Conservation (phyloP, 2,113 vertebrate genomes). For the Rhabdornis inornatus region DNA sequence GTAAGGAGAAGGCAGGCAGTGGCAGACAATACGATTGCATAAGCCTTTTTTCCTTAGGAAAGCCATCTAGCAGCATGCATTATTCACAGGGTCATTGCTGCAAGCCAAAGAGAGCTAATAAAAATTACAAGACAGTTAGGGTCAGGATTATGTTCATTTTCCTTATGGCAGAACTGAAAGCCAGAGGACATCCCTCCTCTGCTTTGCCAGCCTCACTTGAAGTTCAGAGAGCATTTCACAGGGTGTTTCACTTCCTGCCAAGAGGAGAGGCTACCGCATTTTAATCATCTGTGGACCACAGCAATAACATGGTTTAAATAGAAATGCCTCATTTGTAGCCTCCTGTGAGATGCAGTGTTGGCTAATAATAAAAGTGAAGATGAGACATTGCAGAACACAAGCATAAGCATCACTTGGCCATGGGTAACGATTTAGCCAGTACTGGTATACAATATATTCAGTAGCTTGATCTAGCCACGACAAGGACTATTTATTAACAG, state of each 20-base stretch:
- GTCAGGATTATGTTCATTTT: not conserved
- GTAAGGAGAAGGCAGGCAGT: not conserved
- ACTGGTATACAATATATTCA: not conserved
- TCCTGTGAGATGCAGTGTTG: not conserved
- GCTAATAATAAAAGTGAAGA: not conserved
- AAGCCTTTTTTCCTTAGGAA: conserved; percentile 47
- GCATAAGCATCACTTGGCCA: not conserved
- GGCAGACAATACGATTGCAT: conserved; percentile 7
- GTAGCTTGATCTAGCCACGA: not conserved
- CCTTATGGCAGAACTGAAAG: not conserved
- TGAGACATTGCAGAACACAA: not conserved
- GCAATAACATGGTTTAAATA: not conserved
- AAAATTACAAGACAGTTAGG: conserved; percentile 26
- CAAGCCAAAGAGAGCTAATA: conserved; percentile 35
- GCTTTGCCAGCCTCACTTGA: not conserved
- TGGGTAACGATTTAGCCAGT: not conserved
- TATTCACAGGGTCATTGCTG: conserved; percentile 30
- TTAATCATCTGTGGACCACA: not conserved
- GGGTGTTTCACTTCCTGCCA: not conserved
- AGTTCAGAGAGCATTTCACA: not conserved
- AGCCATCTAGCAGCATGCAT: conserved; percentile 52
- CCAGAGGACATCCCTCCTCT: not conserved
- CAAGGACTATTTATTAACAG: not conserved
- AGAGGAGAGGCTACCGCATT: not conserved
- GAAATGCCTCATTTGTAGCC: not conserved